Conservation (phyloP, 2,888 invertebrate genomes). For the Sisyra nigra region DNA sequence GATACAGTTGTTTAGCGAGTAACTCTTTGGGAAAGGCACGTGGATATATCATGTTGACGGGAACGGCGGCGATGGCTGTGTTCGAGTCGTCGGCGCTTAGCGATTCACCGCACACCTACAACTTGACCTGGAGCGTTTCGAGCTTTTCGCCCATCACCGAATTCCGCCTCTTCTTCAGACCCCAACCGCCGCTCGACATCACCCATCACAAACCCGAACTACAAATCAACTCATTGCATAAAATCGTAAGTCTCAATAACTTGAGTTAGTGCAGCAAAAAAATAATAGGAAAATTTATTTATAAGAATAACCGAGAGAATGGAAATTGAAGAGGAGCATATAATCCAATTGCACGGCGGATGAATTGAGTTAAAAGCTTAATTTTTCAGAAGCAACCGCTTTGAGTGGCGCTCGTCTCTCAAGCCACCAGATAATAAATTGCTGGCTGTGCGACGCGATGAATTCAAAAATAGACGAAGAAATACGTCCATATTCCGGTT, state of each 20-base stretch:
- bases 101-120: slow-evolving; percentile 30
- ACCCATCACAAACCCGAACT: slow-evolving; percentile 16
- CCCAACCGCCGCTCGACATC: slow-evolving; percentile 19
- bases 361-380: too few relatives aligned
- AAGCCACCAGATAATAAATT: too few relatives aligned
- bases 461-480: too few relatives aligned
- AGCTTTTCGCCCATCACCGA: slow-evolving; percentile 34
- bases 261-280: too few relatives aligned
- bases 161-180: slow-evolving; percentile 32
- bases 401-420: too few relatives aligned
- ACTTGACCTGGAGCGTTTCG: slow-evolving; percentile 34
- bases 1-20: slow-evolving; percentile 32
- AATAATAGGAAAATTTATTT: too few relatives aligned
- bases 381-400: too few relatives aligned
- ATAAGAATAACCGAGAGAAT: too few relatives aligned
- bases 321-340: too few relatives aligned
- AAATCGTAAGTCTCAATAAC: slow-evolving; percentile 6
- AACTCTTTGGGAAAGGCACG: slow-evolving; percentile 33
- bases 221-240: slow-evolving; percentile 12
- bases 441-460: too few relatives aligned
- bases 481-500: too few relatives aligned
- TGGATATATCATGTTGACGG: slow-evolving; percentile 33
- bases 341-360: too few relatives aligned
- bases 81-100: slow-evolving; percentile 31
- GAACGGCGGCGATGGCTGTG: slow-evolving; percentile 29